Percentiles rank a stretch among this genome's conserved stretches.
phyloP scores from a whole-genome alignment of 2,888 invertebrate species.

The Ceriagrion tenellum region DNA sequence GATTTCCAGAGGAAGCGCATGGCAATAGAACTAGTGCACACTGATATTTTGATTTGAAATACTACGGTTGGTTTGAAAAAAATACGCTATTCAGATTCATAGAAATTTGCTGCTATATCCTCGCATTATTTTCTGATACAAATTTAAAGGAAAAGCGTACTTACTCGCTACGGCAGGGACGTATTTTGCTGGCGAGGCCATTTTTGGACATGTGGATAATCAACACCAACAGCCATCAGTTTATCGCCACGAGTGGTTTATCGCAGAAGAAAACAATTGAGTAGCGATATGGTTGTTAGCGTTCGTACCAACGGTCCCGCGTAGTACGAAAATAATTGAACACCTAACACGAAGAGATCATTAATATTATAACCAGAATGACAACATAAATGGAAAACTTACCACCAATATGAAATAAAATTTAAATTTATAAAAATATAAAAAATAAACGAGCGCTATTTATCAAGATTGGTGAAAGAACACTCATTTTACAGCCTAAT shows the following conservation, averaged over 20 bases:
- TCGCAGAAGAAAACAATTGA: not conserved
- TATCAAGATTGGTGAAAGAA: too few relatives aligned
- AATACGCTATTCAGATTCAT: not conserved
- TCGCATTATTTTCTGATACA: not conserved
- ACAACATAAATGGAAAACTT: too few relatives aligned
- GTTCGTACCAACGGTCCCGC: not conserved
- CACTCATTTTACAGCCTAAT: too few relatives aligned
- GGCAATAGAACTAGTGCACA: not conserved
- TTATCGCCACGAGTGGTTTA: constrained; percentile 28
- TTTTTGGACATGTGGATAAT: constrained; percentile 63
- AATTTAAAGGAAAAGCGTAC: not conserved
- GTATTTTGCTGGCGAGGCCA: constrained; percentile 6
- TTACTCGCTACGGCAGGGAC: constrained; percentile 44
- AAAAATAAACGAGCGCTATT: too few relatives aligned
- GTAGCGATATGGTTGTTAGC: not conserved
- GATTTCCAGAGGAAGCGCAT: not conserved
- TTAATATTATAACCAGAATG: too few relatives aligned
- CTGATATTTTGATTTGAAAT: not conserved
- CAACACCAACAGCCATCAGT: constrained; percentile 61
- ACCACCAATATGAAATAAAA: too few relatives aligned
- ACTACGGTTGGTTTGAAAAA: not conserved
- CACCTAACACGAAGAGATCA: too few relatives aligned
- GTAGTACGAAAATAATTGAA: not conserved
- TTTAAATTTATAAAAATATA: too few relatives aligned
- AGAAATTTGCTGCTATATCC: not conserved